Evolutionary conservation across 2,797 vertebrate genomes (phyloP), one percentile per base, ranked within the genome.

Genomic region (Eutrigla gurnardus): DNA sequence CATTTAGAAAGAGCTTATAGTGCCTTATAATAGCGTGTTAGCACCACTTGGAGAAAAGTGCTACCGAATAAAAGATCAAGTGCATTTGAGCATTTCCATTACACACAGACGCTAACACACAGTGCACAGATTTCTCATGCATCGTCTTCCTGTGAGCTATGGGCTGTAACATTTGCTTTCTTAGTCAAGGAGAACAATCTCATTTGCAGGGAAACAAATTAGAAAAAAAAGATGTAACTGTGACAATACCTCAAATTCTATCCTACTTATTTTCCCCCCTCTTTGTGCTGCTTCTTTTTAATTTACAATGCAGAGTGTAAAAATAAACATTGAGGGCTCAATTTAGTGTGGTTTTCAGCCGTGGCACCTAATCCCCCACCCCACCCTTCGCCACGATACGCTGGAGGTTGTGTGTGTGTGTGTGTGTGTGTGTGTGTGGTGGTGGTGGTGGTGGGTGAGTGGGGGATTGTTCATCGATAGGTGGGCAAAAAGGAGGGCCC

Each of bases 251-350:
- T 89, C 89, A 88, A 85, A 92, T 91, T 94, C 84, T 86, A 88
- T 89, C 84, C 80, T 72, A 49, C 82, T 85, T 74, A 69, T 70
- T 66, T 75, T 49, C 13, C 65, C 17, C n/a, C 39, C 12, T 13
- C 64, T 63, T 71, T 80, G 64, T 81, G 68, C 79, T 79, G 82
- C 72, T 76, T 85, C 69, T 88, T 85, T 84, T 91, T 92, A 90
- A 94, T 94, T 93, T 93, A 93, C 89, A 93, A 93, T 91, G 86
- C 93, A 93, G 92, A 91, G 92, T 94, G 91, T 92, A 94, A 94
- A 95, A 94, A 92, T 93, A 93, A 94, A 94, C 91, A 94, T 63
- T 89, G 87, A 93, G 87, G 90, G 92, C 92, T 94, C 92, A 90
- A 94, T 95, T 95, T 94, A 92, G 89, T 77, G 84, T 92, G 90